Evolutionary conservation across 2,113 vertebrate species (phyloP), one percentile per base, ranked within the genome.

Genomic region (Phaethornis superciliosus): DNA sequence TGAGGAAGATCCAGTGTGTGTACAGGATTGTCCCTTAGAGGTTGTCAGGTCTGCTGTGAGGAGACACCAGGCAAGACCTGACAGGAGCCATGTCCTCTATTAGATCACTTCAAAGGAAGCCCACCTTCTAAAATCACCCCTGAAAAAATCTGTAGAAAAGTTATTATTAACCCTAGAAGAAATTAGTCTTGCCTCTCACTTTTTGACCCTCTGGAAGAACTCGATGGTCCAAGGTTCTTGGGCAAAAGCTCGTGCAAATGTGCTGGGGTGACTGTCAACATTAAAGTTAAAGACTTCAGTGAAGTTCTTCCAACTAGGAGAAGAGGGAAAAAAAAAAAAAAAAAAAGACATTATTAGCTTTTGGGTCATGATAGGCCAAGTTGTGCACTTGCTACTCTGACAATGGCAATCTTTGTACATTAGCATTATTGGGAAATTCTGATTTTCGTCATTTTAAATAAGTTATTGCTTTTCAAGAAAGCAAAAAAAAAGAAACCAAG

Each of bases 211-310:
- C 60, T 81, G 93, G 96, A 97, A 95, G 44, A 96, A 60, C 79
- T 94, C 22, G 0, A 78, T 55, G 40, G 76, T 96, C 96, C 95
- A 96, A 0, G 77, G 90, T 11, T 96, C 95, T 80, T 55, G 80
- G 46, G 95, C 91, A 56, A 96, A 60, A 68, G 96, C 94, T 10
- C 2, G 85, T 30, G 24, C 90, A 84, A 96, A 95, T 3, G 85
- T 64, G 52, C 93, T 19, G 35, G 91, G 90, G 49, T 91, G 94
- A 42, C 90, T 93, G 88, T 97, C 95, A 1, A 24, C 44, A n/a
- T 85, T 90, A 1, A 97, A 97, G 76, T 96, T 81, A 64, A 97
- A 97, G 65, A 92, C 60, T 2, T 95, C 95, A 30, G 95, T 95
- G 58, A 85, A 88, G 72, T 95, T 95, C 69, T 96, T 85, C 96